Evolutionary conservation across 2,113 vertebrate genomes (phyloP).

Genomic region (Desmodus rotundus): DNA sequence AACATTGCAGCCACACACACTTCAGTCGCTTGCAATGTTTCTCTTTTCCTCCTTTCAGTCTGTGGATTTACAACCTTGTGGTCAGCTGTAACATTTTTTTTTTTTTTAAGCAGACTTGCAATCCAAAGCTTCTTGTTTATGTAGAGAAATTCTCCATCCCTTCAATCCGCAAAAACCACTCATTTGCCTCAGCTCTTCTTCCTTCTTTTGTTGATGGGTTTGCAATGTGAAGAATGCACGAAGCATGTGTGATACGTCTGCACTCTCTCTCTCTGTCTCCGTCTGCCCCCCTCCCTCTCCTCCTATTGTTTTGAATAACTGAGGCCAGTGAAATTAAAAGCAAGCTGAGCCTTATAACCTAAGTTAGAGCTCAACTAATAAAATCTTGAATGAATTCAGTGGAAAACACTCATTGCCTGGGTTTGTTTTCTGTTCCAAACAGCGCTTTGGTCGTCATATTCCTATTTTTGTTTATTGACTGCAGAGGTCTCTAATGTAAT

Average conservation of each 20-base stretch:
- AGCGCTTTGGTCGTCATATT: slow-evolving; percentile 45
- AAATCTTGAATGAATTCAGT: slow-evolving; percentile 55
- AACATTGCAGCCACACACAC: slow-evolving; percentile 45
- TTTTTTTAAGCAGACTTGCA: slow-evolving; percentile 20
- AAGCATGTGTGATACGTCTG: not conserved
- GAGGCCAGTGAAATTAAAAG: slow-evolving; percentile 70
- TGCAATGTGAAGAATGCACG: slow-evolving; percentile 42
- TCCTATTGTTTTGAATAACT: slow-evolving; percentile 47
- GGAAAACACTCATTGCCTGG: slow-evolving; percentile 50
- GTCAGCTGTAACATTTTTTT: not conserved
- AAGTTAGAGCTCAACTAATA: slow-evolving; percentile 63
- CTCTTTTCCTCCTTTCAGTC: slow-evolving; percentile 58
- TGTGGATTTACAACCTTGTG: slow-evolving; percentile 47
- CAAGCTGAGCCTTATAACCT: slow-evolving; percentile 64
- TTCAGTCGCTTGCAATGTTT: not conserved
- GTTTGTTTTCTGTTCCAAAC: slow-evolving; percentile 56
- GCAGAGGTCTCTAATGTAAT: slow-evolving; percentile 32
- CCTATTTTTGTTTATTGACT: slow-evolving; percentile 45
- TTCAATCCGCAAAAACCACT: not conserved
- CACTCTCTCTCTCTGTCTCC: not conserved
- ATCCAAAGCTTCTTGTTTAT: slow-evolving; percentile 50
- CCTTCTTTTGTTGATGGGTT: slow-evolving; percentile 21
- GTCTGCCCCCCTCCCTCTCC: not conserved
- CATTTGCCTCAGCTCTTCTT: slow-evolving; percentile 48
- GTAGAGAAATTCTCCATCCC: slow-evolving; percentile 43